Evolutionary conservation across 2,113 vertebrate species (phyloP).

Genomic region (Pedionomus torquatus): DNA sequence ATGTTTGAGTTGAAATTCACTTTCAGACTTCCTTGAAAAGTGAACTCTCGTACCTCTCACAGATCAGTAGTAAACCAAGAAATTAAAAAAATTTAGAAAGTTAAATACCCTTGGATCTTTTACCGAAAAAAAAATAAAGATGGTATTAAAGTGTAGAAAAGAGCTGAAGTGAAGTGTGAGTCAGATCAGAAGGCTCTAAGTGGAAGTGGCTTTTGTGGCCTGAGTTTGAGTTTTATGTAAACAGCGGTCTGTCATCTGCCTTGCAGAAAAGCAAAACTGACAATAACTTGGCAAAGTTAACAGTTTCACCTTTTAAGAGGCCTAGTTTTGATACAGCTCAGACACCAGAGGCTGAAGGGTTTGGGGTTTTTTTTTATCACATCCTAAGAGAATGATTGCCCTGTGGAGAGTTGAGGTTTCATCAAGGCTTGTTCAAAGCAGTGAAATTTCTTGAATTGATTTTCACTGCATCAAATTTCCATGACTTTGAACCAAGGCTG

Average conservation of each 20-base stretch:
- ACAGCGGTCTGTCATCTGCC: conserved; percentile 28
- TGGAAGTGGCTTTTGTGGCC: conserved; percentile 55
- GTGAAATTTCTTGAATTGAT: conserved; percentile 38
- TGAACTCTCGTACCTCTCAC: neutral
- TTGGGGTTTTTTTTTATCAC: neutral
- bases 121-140: neutral
- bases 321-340: conserved; percentile 37
- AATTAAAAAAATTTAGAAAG: neutral
- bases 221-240: conserved; percentile 32
- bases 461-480: conserved; percentile 53
- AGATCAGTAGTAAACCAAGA: neutral
- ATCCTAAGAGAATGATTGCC: conserved; percentile 11
- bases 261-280: conserved; percentile 5
- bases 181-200: neutral
- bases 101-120: neutral
- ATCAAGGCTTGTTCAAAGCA: conserved; percentile 3
- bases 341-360: neutral
- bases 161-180: neutral
- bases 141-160: neutral
- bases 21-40: neutral
- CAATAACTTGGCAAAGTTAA: neutral
- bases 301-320: neutral
- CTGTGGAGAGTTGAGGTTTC: conserved; percentile 41
- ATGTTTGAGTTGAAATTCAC: neutral
- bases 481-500: conserved; percentile 20